phyloP scores from a whole-genome alignment of 2,113 vertebrate genomes.

The Muntiacus reevesi region DNA sequence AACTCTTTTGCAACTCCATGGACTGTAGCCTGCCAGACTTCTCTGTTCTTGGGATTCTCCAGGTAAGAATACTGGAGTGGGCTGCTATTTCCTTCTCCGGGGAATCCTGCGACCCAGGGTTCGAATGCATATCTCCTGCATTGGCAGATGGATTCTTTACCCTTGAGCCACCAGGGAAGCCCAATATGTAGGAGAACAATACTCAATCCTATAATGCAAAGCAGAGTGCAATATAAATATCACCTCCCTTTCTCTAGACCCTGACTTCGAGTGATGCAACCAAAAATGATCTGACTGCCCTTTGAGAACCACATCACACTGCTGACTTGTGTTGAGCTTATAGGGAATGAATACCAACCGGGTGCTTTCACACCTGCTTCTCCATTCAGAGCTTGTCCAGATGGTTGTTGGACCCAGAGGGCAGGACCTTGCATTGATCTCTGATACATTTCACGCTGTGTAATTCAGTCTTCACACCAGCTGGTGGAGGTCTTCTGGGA shows the following conservation, averaged over 20 bases:
- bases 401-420: not conserved
- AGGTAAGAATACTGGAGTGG: not conserved
- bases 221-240: not conserved
- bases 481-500: constrained; percentile 45
- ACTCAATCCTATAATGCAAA: not conserved
- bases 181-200: not conserved
- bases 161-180: not conserved
- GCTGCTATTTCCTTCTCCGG: not conserved
- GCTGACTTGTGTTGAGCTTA: not conserved
- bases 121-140: not conserved
- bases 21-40: not conserved
- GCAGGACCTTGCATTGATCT: constrained; percentile 44
- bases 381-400: constrained; percentile 22
- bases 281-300: not conserved
- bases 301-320: not conserved
- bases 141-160: not conserved
- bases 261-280: not conserved
- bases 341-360: not conserved
- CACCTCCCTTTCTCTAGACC: not conserved
- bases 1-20: not conserved
- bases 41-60: not conserved
- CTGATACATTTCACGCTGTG: constrained; percentile 19
- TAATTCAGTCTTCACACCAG: constrained; percentile 17
- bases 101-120: not conserved
- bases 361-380: constrained; percentile 20